Conservation (phyloP, 1,140 invertebrate species). For the Heliconius melpomene region DNA sequence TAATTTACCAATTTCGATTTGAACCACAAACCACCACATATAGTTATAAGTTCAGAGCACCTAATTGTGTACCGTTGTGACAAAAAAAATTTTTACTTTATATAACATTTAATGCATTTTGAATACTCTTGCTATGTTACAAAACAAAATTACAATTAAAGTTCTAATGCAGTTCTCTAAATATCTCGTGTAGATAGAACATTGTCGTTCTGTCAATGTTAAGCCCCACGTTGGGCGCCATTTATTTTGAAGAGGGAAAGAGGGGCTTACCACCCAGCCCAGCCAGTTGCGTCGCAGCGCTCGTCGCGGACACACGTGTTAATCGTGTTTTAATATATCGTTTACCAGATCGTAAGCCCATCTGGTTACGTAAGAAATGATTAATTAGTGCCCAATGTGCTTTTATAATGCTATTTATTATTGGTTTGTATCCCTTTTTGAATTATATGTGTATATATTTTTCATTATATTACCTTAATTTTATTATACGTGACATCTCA, state of each 20-base stretch:
- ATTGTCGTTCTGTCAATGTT: slow-evolving; percentile 25
- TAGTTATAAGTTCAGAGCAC: too few relatives aligned
- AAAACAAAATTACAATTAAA: neutral
- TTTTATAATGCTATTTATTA: slow-evolving; percentile 26
- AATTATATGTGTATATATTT: slow-evolving; percentile 3
- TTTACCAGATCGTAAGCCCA: slow-evolving; percentile 62
- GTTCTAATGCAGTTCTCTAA: neutral
- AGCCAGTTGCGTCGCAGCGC: slow-evolving; percentile 71
- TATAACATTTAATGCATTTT: neutral
- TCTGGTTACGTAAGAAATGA: slow-evolving; percentile 57
- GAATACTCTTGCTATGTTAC: neutral
- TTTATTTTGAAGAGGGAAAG: slow-evolving; percentile 41
- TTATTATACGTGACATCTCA: neutral
- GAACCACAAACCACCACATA: too few relatives aligned
- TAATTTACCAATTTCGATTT: too few relatives aligned
- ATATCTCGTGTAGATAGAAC: neutral
- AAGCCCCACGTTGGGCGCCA: slow-evolving; percentile 63
- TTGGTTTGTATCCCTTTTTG: slow-evolving; percentile 20
- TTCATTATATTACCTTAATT: neutral
- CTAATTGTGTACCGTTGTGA: too few relatives aligned
- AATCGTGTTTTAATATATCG: slow-evolving; percentile 46
- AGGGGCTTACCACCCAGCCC: slow-evolving; percentile 30
- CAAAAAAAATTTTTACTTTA: neutral
- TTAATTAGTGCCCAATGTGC: slow-evolving; percentile 32
- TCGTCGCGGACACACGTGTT: slow-evolving; percentile 49